Base-by-base conservation (phyloP, 1,140 invertebrate genomes). In the Apocrypta bakeri region DNA sequence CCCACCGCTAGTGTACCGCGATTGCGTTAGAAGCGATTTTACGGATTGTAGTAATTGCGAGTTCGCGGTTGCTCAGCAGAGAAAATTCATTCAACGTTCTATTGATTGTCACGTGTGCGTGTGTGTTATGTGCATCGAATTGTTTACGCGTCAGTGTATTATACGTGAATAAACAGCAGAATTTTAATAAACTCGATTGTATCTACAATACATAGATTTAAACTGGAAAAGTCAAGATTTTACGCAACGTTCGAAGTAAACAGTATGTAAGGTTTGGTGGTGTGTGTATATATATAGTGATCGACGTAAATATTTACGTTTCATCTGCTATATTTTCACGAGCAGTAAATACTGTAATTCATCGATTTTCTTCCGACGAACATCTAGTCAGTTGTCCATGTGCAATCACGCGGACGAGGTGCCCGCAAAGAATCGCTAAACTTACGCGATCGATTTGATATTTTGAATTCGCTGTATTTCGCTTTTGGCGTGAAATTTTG, bases 11-110 rank as follows among this genome's bases (percentile, higher is more conserved):
- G 48, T 17, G 21, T n/a, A 56, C 4, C 48, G 17, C 33, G 48
- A 40, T 69, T 29, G 63, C 7, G 64, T n/a, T 63, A 72, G 21
- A 12, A 82, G 27, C 37, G 25, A 69, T 9, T 63, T 61, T 40
- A 77, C 78, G 74, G 63, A 77, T 77, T 72, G 48, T 72, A 56
- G n/a, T 56, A 56, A 56, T 56, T 77, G n/a, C 48, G 74, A 82
- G 66, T 63, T 77, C 12, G 68, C 72, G 21, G 17, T 82, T 72
- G 72, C 78, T 63, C 76, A 72, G 74, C 48, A 63, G 11, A 31
- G 17, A 12, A 21, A 29, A 27, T 24, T 2, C 27, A 4, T 4
- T 12, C 27, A 24, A 0, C 27, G 21, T 24, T 27, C 2, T 66
- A 3, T 12, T 24, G 14, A 66, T 66, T 24, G 63, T n/a, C 56